Base-by-base conservation (phyloP, 2,888 invertebrate species). In the Metallyticus violacea region DNA sequence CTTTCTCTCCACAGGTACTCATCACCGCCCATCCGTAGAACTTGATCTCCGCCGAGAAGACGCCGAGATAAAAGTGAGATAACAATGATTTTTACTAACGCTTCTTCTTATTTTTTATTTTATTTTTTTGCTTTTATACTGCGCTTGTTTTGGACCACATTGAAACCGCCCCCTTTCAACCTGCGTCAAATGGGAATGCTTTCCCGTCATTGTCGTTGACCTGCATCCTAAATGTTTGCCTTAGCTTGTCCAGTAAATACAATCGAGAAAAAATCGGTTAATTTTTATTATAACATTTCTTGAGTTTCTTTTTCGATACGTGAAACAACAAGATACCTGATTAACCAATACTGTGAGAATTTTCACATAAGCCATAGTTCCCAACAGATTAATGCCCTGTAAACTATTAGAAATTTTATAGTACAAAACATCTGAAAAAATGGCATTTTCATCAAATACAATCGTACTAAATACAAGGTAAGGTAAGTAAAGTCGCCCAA, bases 21-120 rank as follows among this genome's bases (percentile, higher is more conserved):
- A 30, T 28, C 84, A n/a, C 4, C 89, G 90, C 93, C 93, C 94
- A 97, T 96, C 97, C 99, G 94, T 99, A 99, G 94, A 99, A 99
- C 94, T 99, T 99, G 93, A 99, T 99, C 94, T 99, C 99, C 93
- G 99, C 99, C 90, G 98, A 98, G 94, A 99, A 99, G 91, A 99
- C 99, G 95, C 99, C 99, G 92, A 98, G 95, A 90, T 99, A 99
- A 91, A 99, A 99, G 94, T 99, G 40, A 62, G 40, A 62, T 62
- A 62, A 62, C 40, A 15, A 62, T 62, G 40, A 62, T 62, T 62
- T 62, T 62, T 62, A n/a, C 15, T 62, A 62, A 62, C 40, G 40
- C 40, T 62, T 62, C 40, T 62, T 62, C 40, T 62, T 62, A 62
- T 62, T 22, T 62, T 62, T 62, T 15, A 62, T 62, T 62, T 62